Percentiles rank a stretch among this genome's conserved stretches.
Evolutionary conservation across 2,888 invertebrate species (phyloP).

Genomic region (Eustalomyia histrio): DNA sequence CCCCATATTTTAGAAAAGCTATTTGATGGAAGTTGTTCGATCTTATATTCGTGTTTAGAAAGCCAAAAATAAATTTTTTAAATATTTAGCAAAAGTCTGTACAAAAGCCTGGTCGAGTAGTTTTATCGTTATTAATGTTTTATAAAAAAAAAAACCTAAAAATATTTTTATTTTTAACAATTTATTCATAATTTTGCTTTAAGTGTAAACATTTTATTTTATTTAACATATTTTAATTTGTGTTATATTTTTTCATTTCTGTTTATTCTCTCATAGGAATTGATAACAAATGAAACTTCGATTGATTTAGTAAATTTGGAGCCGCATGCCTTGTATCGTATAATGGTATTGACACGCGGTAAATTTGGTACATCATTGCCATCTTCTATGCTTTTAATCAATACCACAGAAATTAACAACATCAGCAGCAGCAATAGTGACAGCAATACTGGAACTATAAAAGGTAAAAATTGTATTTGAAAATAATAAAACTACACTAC

Average conservation of each 20-base stretch:
- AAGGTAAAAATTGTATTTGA: slow-evolving; percentile 69
- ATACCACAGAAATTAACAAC: slow-evolving; percentile 81
- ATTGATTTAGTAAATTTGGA: slow-evolving; percentile 84
- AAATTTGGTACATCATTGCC: slow-evolving; percentile 89
- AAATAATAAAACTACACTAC: slow-evolving; percentile 14
- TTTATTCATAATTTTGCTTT: neutral
- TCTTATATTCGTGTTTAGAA: too few species aligned
- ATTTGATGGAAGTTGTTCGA: too few species aligned
- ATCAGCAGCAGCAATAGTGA: slow-evolving; percentile 18
- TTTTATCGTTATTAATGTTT: too few species aligned
- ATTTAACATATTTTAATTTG: slow-evolving; percentile 11
- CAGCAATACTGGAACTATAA: slow-evolving; percentile 51
- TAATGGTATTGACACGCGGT: slow-evolving; percentile 89
- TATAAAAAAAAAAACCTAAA: too few species aligned
- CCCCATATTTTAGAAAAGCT: too few species aligned
- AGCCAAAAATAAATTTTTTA: too few species aligned
- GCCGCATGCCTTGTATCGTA: slow-evolving; percentile 86
- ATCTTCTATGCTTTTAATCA: slow-evolving; percentile 88
- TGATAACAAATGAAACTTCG: slow-evolving; percentile 84
- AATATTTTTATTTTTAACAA: slow-evolving; percentile 5
- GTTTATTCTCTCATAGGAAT: slow-evolving; percentile 80
- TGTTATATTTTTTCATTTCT: slow-evolving; percentile 64
- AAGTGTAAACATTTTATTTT: neutral
- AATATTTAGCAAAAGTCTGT: too few species aligned
- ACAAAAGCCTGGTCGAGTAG: too few species aligned